Conservation (phyloP, 2,113 vertebrate genomes). For the Heliornis fulica region DNA sequence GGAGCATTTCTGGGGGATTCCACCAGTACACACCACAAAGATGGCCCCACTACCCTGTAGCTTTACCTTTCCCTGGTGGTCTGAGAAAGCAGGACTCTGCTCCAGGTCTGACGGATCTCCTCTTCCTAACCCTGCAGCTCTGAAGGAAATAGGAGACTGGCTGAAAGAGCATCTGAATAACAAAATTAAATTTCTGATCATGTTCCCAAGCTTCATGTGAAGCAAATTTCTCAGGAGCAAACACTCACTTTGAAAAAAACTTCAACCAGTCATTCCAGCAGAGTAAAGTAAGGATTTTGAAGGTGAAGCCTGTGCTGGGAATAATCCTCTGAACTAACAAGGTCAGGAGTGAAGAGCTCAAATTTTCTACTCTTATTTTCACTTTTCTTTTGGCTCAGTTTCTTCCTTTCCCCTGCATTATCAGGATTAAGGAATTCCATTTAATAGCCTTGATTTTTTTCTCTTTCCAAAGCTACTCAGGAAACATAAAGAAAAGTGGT, state of each 20-base stretch:
- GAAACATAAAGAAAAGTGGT: neutral
- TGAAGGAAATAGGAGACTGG: neutral
- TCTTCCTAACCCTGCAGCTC: neutral
- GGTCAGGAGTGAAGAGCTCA: neutral
- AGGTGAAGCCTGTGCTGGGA: neutral
- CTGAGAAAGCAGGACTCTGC: neutral
- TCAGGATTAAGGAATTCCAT: neutral
- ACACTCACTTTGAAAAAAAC: neutral
- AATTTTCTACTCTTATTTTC: neutral
- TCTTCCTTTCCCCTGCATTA: neutral
- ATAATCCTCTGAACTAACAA: neutral
- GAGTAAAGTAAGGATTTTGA: neutral
- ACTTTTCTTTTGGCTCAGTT: neutral
- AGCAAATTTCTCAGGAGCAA: neutral
- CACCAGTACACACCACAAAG: neutral
- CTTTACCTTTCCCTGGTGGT: neutral
- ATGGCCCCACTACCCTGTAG: too few species aligned
- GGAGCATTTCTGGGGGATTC: neutral
- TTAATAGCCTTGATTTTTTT: neutral
- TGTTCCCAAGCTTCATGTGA: neutral
- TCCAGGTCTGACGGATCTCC: neutral
- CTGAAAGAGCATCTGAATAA: neutral
- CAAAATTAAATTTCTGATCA: neutral
- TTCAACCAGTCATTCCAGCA: neutral
- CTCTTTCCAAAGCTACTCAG: neutral